Conservation (phyloP, 64 coral and sea anemone species). For the Acropora yongei region DNA sequence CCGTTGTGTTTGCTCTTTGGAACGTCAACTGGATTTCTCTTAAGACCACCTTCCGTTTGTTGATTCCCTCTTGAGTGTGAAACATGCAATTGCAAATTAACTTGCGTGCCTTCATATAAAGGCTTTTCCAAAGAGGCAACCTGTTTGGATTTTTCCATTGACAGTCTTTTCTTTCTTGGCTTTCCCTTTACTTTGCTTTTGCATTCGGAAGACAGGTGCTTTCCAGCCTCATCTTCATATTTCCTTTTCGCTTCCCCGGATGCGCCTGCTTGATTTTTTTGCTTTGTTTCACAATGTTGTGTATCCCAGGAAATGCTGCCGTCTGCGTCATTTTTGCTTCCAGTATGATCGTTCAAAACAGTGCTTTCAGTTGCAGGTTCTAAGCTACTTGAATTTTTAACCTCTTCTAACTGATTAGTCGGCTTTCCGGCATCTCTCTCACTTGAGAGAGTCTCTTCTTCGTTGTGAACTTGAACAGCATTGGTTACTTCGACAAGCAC, state of each 20-base stretch:
- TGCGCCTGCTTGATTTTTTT: background rate
- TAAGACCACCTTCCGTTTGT: too few relatives aligned
- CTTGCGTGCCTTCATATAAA: background rate
- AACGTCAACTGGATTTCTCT: background rate
- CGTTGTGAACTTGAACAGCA: background rate
- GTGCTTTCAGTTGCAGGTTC: background rate
- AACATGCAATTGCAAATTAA: background rate
- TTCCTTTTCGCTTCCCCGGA: background rate
- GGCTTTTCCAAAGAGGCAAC: background rate
- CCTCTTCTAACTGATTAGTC: background rate
- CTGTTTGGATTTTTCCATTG: background rate
- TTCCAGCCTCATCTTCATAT: background rate
- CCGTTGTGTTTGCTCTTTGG: background rate
- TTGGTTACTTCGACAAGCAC: background rate
- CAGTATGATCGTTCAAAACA: background rate
- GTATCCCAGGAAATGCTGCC: background rate
- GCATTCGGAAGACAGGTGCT: background rate
- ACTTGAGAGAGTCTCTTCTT: background rate
- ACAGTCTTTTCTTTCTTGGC: background rate
- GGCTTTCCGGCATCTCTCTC: background rate
- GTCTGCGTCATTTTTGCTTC: background rate
- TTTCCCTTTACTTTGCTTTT: background rate
- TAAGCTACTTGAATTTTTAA: background rate
- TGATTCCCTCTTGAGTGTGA: background rate
- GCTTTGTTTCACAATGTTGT: background rate